phyloP scores from a whole-genome alignment of 1,140 invertebrate genomes.

The Mizuhopecten yessoensis region DNA sequence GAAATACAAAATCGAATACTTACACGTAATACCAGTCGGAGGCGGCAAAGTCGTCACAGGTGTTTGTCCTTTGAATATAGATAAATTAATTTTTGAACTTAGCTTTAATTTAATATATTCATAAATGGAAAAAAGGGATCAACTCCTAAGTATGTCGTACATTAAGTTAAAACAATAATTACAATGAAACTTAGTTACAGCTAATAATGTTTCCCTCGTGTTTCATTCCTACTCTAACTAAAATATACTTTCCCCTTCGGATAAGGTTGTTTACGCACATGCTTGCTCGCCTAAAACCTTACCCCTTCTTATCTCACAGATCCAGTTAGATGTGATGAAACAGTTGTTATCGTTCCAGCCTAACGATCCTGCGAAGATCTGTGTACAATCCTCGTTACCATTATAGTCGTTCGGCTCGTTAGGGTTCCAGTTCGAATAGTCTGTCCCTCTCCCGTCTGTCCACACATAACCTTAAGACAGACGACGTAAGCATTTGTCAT shows the following conservation, averaged over 20 bases:
- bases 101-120: too few species aligned
- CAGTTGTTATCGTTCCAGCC: constrained; percentile 71
- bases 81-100: too few species aligned
- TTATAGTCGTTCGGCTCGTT: constrained; percentile 67
- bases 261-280: too few species aligned
- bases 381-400: constrained; percentile 70
- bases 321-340: constrained; percentile 49
- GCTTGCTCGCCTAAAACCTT: too few species aligned
- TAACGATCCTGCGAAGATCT: constrained; percentile 60
- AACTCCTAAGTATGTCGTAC: too few species aligned
- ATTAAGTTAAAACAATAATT: too few species aligned
- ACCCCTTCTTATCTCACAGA: constrained; percentile 60
- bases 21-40: constrained; percentile 45
- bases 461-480: constrained; percentile 64
- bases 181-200: too few species aligned
- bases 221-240: too few species aligned
- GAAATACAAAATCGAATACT: not conserved
- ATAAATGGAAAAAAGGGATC: too few species aligned
- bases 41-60: constrained; percentile 40
- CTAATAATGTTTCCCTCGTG: too few species aligned
- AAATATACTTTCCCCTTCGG: too few species aligned
- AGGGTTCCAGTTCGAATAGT: constrained; percentile 70
- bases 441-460: constrained; percentile 60
- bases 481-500: too few species aligned
- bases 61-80: constrained; percentile 19